A percentile compares a stretch with the other conserved stretches of the same genome.
These are phyloP conservation scores for Eupithecia subumbrata DNA, from an alignment of 2,888 invertebrate genomes.

Conservation along the genomic window DNA sequence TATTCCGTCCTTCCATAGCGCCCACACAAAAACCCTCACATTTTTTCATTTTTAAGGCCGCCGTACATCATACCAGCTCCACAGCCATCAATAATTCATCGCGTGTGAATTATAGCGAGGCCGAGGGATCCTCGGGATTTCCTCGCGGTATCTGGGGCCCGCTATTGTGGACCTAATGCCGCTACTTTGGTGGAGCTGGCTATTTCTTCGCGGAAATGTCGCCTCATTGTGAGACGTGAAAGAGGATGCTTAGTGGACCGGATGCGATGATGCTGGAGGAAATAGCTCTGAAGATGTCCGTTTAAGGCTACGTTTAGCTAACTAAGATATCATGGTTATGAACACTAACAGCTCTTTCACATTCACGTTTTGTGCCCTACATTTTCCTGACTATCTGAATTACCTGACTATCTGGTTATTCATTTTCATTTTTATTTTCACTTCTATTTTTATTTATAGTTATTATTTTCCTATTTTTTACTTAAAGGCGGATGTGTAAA, in stretches of 20 bases:
- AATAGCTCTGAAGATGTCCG: constrained; percentile 1
- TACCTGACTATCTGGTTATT: too few species aligned
- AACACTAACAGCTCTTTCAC: neutral
- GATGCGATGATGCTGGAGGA: constrained; percentile 11
- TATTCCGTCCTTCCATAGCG: neutral
- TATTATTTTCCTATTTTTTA: too few species aligned
- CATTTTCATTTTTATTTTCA: too few species aligned
- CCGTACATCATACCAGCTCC: constrained; percentile 47
- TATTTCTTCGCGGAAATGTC: constrained; percentile 21
- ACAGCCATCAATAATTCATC: constrained; percentile 74
- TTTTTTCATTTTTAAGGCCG: constrained; percentile 34
- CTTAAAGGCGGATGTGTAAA: too few species aligned
- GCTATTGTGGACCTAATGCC: constrained; percentile 37
- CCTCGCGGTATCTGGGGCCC: constrained; percentile 47
- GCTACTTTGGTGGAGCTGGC: constrained; percentile 30
- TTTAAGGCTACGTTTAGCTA: neutral
- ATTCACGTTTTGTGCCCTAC: too few species aligned
- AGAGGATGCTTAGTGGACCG: constrained; percentile 27
- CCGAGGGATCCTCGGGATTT: constrained; percentile 57
- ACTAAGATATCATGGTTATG: neutral
- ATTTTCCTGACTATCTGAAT: too few species aligned
- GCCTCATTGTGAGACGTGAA: constrained; percentile 23
- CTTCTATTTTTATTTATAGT: too few species aligned
- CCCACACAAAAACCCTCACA: constrained; percentile 19
- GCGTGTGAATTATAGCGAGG: constrained; percentile 63